Base-by-base conservation (phyloP, 2,797 vertebrate species). In the Pseudomugil tenellus region DNA sequence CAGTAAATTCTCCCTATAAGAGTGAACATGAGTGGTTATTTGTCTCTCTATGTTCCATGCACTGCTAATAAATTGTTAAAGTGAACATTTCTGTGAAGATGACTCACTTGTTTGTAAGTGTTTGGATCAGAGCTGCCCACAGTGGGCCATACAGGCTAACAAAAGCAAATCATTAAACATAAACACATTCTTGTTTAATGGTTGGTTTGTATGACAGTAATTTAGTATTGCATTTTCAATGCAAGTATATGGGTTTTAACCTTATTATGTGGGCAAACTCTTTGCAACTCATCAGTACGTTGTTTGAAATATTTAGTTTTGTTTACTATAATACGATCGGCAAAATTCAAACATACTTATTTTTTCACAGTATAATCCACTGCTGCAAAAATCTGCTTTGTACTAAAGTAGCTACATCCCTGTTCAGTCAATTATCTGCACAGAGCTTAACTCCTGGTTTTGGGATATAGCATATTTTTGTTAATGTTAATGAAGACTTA, bases 101-200 rank as follows among this genome's bases (percentile, higher is more conserved):
- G 80, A 84, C 63, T 86, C 80, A 84, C 60, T 51, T 78, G 26
- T 83, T 72, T 74, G 16, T 56, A 66, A 77, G 63, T 79, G 74
- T 75, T 82, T 67, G 28, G 43, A 72, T 60, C 66, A 65, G 43
- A 60, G 31, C 66, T 67, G 73, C 83, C 69, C 62, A 81, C 69
- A 67, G 60, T 11, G 23, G 65, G 63, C 64, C 61, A 69, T 21
- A 14, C 53, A 35, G 72, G 37, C 69, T 72, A 67, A 72, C 29
- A 58, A 61, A 59, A 74, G 59, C 64, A 52, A 23, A 70, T 29
- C 19, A 54, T 19, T 58, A 11, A 82, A 55, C 21, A 57, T 48
- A 31, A 80, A n/a, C 59, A 59, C 67, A 69, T 43, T 49, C 2
- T 79, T 35, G 41, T 41, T 73, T 34, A 61, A 77, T 67, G 52